Evolutionary conservation across 2,797 vertebrate species (phyloP), one percentile per base, ranked within the genome.

Genomic region (Urosaurus nigricauda): DNA sequence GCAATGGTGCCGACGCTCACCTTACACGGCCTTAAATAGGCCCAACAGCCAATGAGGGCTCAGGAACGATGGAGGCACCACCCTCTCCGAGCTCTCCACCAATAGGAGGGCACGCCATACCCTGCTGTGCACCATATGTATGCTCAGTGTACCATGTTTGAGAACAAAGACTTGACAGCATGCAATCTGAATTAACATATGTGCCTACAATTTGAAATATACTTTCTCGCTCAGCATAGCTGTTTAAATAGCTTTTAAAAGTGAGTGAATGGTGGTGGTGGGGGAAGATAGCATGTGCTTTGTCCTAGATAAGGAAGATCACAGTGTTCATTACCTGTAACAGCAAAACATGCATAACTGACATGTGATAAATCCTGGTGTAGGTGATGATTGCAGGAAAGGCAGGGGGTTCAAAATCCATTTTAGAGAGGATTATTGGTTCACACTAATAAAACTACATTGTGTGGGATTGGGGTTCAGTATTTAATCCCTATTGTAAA

Each of bases 161-260:
- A 85, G 70, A 88, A 91, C 29, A 87, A 60, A 88, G 35, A 83
- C 85, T 85, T 86, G 79, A 58, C 24, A 19, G 29, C 70, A 85
- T 83, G 58, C 16, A 87, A 81, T 92, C 19, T 3, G 58, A 82
- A 29, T 68, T 14, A 89, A 60, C 2, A 40, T 3, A 53, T 1
- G 37, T 4, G 11, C 40, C 87, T 78, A 16, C 51, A 32, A 37
- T 88, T 70, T 85, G 29, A 21, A 56, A 84, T n/a, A 63, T 43
- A 84, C 11, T 60, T 40, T 75, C 51, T 87, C 37, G 26, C 56
- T 63, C 56, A 65, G 21, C 43, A 37, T 81, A 51, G 78, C n/a
- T 82, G 12, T 82, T 58, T 75, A 85, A 77, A 35, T 35, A 75
- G 70, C 24, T 84, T 77, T 58, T 16, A 74, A 56, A 74, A 58